Percentiles rank a stretch among this genome's conserved stretches.
These are phyloP conservation scores for Bellardia pandia DNA, from an alignment of 2,888 invertebrate species.

Conservation along the genomic window DNA sequence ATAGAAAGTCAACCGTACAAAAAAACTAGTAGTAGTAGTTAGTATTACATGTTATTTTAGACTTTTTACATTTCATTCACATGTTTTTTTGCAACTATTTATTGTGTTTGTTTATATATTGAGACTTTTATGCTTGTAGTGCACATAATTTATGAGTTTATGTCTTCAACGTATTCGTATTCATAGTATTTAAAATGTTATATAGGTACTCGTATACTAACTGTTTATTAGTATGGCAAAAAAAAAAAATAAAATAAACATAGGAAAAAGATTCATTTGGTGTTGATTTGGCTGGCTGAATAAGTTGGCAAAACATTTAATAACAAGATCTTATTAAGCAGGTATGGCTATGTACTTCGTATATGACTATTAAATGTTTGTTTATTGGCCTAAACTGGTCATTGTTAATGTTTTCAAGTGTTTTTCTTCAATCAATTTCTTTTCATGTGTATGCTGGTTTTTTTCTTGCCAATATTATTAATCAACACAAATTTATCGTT, in stretches of 20 bases:
- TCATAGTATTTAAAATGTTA: background rate
- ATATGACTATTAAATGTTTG: conserved; percentile 24
- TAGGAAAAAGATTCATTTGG: conserved; percentile 8
- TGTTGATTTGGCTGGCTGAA: conserved; percentile 32
- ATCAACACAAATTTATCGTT: conserved; percentile 46
- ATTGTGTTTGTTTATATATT: background rate
- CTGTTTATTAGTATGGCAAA: too few relatives aligned
- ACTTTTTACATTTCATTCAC: conserved; percentile 56
- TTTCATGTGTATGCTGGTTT: background rate
- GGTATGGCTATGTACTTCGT: background rate
- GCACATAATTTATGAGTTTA: conserved; percentile 47
- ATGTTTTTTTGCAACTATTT: background rate
- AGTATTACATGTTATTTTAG: conserved; percentile 15
- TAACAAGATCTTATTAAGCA: conserved; percentile 45
- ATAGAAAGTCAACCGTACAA: conserved; percentile 20
- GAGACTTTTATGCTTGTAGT: background rate
- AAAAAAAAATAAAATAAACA: too few relatives aligned
- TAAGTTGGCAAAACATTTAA: conserved; percentile 35
- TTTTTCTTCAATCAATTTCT: background rate
- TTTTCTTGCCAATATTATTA: conserved; percentile 29
- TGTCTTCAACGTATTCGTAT: background rate
- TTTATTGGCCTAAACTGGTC: conserved; percentile 42
- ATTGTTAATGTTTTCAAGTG: background rate
- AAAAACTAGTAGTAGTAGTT: conserved; percentile 1
- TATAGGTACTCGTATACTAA: too few relatives aligned